Conservation (phyloP, 2,888 invertebrate species). For the Cerceris rybyensis region DNA sequence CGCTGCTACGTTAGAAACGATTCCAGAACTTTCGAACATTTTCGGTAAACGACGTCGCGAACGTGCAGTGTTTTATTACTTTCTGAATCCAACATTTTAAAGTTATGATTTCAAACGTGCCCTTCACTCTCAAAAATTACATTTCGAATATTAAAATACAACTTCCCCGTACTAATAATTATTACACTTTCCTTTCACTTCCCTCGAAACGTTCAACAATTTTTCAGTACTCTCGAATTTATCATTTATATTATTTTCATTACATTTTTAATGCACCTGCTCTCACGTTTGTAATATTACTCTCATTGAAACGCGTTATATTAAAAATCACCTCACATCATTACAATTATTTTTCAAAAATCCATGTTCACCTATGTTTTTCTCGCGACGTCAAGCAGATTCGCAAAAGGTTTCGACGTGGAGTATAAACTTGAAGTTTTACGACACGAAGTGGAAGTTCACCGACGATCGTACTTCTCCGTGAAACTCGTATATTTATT, state of each 20-base stretch:
- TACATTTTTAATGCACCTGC: background rate
- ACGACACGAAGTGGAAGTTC: conserved; percentile 17
- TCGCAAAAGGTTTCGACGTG: conserved; percentile 8
- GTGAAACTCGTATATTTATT: conserved; percentile 30
- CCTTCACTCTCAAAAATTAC: too few species aligned
- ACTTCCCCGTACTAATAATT: background rate
- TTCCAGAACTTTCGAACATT: background rate
- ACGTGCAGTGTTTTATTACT: background rate
- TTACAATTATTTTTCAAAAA: background rate
- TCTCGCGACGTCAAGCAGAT: background rate
- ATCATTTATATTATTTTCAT: background rate
- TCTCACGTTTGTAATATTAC: background rate
- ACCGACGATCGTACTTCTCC: conserved; percentile 4
- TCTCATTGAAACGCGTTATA: background rate
- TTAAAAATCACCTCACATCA: background rate
- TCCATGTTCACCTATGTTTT: background rate
- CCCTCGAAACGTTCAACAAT: too few species aligned
- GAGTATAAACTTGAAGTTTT: conserved; percentile 33
- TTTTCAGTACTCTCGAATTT: background rate
- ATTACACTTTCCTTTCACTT: too few species aligned
- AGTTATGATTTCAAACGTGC: too few species aligned
- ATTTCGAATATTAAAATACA: too few species aligned
- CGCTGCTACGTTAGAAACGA: background rate
- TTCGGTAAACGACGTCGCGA: background rate
- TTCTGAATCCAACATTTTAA: too few species aligned